Evolutionary conservation across 2,113 vertebrate species (phyloP).

Genomic region (Zosterops lateralis): DNA sequence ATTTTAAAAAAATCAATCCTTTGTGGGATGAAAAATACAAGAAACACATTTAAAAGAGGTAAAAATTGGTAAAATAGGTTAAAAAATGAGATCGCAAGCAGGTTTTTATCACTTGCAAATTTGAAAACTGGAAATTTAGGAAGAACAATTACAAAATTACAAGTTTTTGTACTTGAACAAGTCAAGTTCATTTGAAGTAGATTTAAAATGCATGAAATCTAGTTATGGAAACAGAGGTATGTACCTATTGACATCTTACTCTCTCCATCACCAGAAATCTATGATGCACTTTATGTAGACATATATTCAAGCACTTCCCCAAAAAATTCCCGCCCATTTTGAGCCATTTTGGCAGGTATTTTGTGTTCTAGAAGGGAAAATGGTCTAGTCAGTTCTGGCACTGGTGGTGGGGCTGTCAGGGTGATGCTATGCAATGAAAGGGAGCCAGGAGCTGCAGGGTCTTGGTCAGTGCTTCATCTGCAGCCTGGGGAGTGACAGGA

Average conservation of each 20-base stretch:
- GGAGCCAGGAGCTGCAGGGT: not conserved
- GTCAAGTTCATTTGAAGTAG: not conserved
- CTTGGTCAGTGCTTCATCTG: not conserved
- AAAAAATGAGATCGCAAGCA: not conserved
- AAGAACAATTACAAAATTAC: not conserved
- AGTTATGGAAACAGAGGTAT: not conserved
- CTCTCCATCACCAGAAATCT: not conserved
- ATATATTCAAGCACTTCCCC: not conserved
- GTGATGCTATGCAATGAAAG: not conserved
- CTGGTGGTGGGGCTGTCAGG: not conserved
- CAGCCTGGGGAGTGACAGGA: not conserved
- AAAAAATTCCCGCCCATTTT: not conserved
- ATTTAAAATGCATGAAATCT: not conserved
- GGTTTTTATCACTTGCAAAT: not conserved
- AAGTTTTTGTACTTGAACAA: not conserved
- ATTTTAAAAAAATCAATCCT: not conserved
- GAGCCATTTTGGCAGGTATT: not conserved
- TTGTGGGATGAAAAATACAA: not conserved
- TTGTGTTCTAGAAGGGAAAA: not conserved
- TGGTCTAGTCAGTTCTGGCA: fast-evolving
- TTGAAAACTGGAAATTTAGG: not conserved
- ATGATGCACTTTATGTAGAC: not conserved
- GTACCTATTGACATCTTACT: not conserved
- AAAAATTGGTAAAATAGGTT: not conserved
- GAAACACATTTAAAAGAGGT: not conserved